A percentile compares a stretch with the other conserved stretches of the same genome.
These are phyloP conservation scores for Marmota monax DNA, from an alignment of 2,113 vertebrate genomes.

Conservation along the genomic window DNA sequence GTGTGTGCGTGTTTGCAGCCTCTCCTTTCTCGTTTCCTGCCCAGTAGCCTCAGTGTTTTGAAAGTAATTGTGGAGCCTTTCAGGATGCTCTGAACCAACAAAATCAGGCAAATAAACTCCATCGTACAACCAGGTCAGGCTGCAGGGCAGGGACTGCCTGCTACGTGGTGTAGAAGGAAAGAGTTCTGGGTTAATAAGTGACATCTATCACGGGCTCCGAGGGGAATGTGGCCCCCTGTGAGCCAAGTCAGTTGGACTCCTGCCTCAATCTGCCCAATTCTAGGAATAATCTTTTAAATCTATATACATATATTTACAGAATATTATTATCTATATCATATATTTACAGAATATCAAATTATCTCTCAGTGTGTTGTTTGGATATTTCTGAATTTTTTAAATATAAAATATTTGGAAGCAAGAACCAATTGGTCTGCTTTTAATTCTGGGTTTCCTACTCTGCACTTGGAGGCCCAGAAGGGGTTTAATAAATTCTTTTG, in stretches of 20 bases:
- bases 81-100: neutral
- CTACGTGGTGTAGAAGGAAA: neutral
- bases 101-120: neutral
- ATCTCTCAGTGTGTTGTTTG: neutral
- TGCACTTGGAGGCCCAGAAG: neutral
- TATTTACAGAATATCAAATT: neutral
- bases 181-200: neutral
- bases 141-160: neutral
- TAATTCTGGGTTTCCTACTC: slow-evolving; percentile 3
- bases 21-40: neutral
- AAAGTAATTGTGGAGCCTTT: neutral
- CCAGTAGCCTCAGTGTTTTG: neutral
- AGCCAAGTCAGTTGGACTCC: neutral
- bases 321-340: neutral
- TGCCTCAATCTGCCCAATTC: neutral
- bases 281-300: neutral
- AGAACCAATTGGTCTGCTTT: neutral
- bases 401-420: neutral
- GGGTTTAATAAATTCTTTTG: neutral
- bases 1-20: neutral
- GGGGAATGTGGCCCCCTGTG: neutral
- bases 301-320: neutral
- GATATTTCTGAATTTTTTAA: neutral
- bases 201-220: neutral
- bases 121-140: neutral